Evolutionary conservation across 2,113 vertebrate species (phyloP), one percentile per base, ranked within the genome.

Genomic region (Notarius lentiginosus): DNA sequence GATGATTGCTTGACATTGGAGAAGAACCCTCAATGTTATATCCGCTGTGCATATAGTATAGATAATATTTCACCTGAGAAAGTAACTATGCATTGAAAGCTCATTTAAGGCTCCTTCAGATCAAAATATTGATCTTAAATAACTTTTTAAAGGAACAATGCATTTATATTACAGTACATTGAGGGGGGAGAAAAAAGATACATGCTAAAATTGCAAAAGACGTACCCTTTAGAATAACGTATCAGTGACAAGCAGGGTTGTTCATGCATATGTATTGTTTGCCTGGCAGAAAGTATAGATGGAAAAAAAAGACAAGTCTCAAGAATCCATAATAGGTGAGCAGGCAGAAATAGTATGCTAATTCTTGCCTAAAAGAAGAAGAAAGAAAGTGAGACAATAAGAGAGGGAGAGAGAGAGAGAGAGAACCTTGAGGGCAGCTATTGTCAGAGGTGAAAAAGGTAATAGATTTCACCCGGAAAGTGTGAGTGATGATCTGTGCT

Each of bases 391-490:
- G 20, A 83, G 82, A 79, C 5, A 30, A 24, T 47, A 30, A 55
- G 1, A 91, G 84, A 91, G 12, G 3, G 27, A 58, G 53, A 53
- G 1, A 90, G 83, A 90, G 24, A 60, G 53, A 58, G 2, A 90
- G 70, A 90, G 53, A 60, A 41, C 8, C 22, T 20, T 24, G 56
- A 80, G 79, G 79, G 55, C 79, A 80, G 9, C 30, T 60, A 41
- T 22, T 92, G 88, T 93, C 90, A 91, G 56, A 90, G 85, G 91
- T 92, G 91, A 93, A 87, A 91, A 92, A 89, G 88, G 90, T 86
- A 88, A 86, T 90, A 88, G 88, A 92, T 92, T 91, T 92, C 68
- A 91, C 86, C 8, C 30, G 12, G 30, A 60, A 80, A 82, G 49
- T 2, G 3, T 76, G n/a, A 5, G 58, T 88, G 61, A 47, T 20